Base-by-base conservation (phyloP, 2,888 invertebrate genomes). In the Brachycybe producta region DNA sequence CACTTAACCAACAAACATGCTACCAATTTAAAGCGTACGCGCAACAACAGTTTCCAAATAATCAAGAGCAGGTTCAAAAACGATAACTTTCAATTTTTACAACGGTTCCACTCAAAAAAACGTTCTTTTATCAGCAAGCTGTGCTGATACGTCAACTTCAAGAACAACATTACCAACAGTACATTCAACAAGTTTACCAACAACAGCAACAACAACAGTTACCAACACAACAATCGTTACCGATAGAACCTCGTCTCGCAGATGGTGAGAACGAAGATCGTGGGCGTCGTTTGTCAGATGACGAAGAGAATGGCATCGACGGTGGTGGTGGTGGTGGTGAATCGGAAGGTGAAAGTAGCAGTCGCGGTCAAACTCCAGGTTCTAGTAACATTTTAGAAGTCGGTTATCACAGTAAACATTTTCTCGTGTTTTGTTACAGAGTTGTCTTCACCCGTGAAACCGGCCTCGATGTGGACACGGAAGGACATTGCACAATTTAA, bases 131-230 rank as follows among this genome's bases (percentile, higher is more conserved):
- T 52, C 82, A 95, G 73, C 98, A 98, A 74, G 91, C 86, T 0
- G 78, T 87, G 36, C 73, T 99, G 24, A 88, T 98, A 52, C 75
- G 83, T 50, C 95, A 97, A 65, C 71, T 99, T 40, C 98, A 99
- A 70, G 95, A 95, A 60, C 94, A 98, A 63, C 98, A 99, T 68
- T 98, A 94, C 66, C 90, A 94, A 65, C 95, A 97, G 64, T 98
- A 98, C 67, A 92, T 98, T 79, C 88, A 94, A 61, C 97, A 97
- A 67, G 71, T 95, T 34, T 81, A 75, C 66, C 77, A 72, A 62
- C 75, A 68, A 63, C 48, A 48, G 49, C 58, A 55, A 47, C 60
- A 57, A 30, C 55, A 55, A 41, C 43, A 55, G 43, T 15, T 24
- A 39, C 51, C 35, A 28, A 36, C 41, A 13, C 56, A 61, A 58